Percentiles rank a stretch among this genome's conserved stretches.
phyloP scores from a whole-genome alignment of 2,113 vertebrate species.

The Myiozetetes cayanensis region DNA sequence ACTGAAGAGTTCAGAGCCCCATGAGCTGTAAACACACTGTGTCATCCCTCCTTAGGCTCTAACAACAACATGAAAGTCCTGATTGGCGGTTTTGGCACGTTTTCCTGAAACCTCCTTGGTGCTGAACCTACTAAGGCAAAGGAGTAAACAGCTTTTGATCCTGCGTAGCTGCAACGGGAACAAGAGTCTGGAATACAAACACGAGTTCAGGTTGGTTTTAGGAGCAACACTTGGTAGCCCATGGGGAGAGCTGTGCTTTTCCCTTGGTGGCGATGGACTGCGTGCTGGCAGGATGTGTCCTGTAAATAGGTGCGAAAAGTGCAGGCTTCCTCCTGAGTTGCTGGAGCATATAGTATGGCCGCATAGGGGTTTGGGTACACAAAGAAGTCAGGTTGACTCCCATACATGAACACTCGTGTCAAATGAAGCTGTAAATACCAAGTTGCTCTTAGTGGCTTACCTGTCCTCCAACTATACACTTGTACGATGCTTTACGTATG shows the following conservation, averaged over 20 bases:
- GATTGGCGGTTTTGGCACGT: conserved; percentile 1
- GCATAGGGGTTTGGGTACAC: background rate
- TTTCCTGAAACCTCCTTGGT: background rate
- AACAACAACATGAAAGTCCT: conserved; percentile 30
- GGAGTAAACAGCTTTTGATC: conserved; percentile 49
- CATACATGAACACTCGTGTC: background rate
- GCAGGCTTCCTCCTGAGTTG: background rate
- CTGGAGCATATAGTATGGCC: background rate
- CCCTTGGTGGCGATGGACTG: background rate
- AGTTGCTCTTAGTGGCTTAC: background rate
- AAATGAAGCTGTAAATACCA: background rate
- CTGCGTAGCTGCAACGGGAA: background rate
- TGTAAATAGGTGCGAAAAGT: background rate
- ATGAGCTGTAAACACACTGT: conserved; percentile 41
- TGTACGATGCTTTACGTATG: rapidly evolving
- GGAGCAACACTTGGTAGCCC: background rate
- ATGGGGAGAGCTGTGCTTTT: background rate
- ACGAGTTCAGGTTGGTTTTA: background rate
- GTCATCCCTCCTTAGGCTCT: conserved; percentile 50
- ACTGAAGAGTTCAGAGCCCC: background rate
- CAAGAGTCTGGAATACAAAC: background rate
- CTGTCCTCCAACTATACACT: background rate
- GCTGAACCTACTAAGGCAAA: background rate
- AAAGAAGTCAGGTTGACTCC: background rate
- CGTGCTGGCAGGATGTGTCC: background rate